Percentiles rank a stretch among this genome's conserved stretches.
Conservation (phyloP, 2,113 vertebrate species). For the Percopsis transmontana region DNA sequence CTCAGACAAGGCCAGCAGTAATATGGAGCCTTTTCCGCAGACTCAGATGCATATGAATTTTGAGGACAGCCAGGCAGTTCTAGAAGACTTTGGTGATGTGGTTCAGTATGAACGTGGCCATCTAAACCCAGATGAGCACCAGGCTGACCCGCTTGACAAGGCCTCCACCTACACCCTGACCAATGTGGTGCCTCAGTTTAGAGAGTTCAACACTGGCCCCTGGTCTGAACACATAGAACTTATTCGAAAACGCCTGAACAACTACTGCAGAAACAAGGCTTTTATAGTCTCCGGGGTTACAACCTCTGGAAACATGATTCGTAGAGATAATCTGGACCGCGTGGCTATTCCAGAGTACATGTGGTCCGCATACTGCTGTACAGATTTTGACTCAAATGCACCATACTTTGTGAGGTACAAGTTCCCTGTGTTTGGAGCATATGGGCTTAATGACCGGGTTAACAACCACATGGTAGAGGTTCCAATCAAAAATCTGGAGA, state of each 20-base stretch:
- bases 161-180: conserved; percentile 74
- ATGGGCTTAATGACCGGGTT: conserved; percentile 67
- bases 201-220: conserved; percentile 72
- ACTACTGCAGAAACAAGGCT: conserved; percentile 70
- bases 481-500: conserved; percentile 72
- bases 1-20: conserved; percentile 69
- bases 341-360: conserved; percentile 70
- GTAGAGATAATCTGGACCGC: conserved; percentile 65
- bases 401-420: conserved; percentile 74
- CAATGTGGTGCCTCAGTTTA: conserved; percentile 70
- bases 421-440: conserved; percentile 70
- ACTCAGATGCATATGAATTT: conserved; percentile 72
- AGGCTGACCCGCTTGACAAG: conserved; percentile 72
- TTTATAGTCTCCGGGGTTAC: conserved; percentile 69
- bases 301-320: conserved; percentile 70
- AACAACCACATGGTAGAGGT: conserved; percentile 73
- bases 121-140: conserved; percentile 72
- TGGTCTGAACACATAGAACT: conserved; percentile 78
- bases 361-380: conserved; percentile 76
- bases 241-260: conserved; percentile 72
- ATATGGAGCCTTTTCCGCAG: conserved; percentile 75
- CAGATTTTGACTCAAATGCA: conserved; percentile 68
- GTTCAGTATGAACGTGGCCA: conserved; percentile 72
- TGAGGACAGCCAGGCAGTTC: conserved; percentile 74
- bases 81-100: conserved; percentile 71